phyloP scores from a whole-genome alignment of 2,113 vertebrate genomes.

The Sylvietta virens region DNA sequence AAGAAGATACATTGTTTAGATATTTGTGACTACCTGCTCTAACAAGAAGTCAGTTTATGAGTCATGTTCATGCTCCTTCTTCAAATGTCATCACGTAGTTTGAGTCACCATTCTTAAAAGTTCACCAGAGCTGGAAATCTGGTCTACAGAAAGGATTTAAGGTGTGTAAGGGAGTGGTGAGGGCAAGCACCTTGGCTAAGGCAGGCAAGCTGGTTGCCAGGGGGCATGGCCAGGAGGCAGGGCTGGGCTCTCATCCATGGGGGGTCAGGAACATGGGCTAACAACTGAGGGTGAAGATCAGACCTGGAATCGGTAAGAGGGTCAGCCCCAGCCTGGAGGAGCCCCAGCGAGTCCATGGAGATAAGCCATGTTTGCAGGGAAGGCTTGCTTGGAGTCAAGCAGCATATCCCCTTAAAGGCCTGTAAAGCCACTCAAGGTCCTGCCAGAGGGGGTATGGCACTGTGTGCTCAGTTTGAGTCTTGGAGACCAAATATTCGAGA shows the following conservation, averaged over 20 bases:
- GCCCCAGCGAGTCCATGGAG: too few species aligned
- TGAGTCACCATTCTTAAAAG: neutral
- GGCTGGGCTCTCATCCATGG: fast-evolving
- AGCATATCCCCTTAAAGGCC: neutral
- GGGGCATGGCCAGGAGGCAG: neutral
- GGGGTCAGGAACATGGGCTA: fast-evolving
- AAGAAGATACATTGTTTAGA: neutral
- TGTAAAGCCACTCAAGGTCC: neutral
- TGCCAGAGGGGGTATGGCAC: neutral
- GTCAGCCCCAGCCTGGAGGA: neutral
- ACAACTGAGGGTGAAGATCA: neutral
- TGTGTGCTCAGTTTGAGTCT: neutral
- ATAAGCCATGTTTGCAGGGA: neutral
- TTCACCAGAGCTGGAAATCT: neutral
- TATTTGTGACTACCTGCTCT: neutral
- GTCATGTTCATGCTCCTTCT: neutral
- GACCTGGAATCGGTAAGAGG: fast-evolving
- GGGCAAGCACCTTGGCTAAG: fast-evolving
- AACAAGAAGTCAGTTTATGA: neutral
- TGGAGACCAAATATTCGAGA: neutral
- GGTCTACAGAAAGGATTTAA: neutral
- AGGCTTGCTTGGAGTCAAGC: neutral
- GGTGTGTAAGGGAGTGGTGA: neutral
- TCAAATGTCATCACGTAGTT: neutral
- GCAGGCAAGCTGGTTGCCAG: fast-evolving